These are phyloP conservation scores for Grantiella picta DNA, from an alignment of 2,113 vertebrate species.

Conservation along the genomic window DNA sequence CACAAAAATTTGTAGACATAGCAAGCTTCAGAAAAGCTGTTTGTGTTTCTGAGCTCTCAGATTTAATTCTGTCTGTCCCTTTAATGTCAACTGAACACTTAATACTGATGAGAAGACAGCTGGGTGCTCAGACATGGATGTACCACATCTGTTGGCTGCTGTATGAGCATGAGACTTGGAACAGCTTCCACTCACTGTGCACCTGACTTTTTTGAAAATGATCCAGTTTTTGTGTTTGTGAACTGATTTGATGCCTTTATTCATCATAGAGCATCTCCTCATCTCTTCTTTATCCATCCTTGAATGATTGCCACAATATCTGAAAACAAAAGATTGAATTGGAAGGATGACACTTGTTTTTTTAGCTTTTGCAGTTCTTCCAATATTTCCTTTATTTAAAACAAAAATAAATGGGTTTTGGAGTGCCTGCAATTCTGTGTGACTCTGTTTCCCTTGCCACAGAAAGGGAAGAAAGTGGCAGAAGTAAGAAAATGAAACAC, in stretches of 20 bases:
- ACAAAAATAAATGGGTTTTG: neutral
- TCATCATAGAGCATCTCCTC: neutral
- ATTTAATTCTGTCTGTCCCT: neutral
- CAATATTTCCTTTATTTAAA: neutral
- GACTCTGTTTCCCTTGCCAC: neutral
- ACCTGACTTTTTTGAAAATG: constrained; percentile 57
- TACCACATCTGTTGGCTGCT: constrained; percentile 44
- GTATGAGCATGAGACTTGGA: constrained; percentile 16
- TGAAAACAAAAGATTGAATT: constrained; percentile 2
- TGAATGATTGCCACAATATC: constrained; percentile 15
- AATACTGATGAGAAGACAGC: constrained; percentile 30
- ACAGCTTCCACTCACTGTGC: constrained; percentile 30
- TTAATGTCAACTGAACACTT: constrained; percentile 18
- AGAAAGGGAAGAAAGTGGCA: too few species aligned
- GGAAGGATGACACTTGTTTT: neutral
- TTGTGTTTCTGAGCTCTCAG: neutral
- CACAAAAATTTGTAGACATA: neutral
- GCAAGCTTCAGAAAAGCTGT: neutral
- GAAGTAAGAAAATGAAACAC: neutral
- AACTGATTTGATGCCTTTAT: constrained; percentile 29
- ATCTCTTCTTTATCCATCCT: neutral
- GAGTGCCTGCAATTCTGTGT: neutral
- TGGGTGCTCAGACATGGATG: constrained; percentile 25
- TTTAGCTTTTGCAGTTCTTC: neutral
- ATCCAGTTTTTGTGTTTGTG: constrained; percentile 40